Conservation (phyloP, 2,888 invertebrate genomes). For the Diplazon laetatorius region DNA sequence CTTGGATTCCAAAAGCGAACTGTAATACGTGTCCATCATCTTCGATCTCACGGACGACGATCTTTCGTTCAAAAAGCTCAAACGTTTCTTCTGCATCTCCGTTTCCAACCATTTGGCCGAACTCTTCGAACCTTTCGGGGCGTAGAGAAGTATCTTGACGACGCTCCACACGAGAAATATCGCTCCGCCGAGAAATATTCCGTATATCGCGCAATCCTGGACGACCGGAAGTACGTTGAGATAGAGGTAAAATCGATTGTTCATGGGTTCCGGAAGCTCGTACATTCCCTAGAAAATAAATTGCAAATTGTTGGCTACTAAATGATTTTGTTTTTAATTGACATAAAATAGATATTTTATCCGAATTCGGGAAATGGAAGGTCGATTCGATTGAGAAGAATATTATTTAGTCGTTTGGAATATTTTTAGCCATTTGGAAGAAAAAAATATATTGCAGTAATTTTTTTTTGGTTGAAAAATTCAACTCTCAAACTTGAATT, state of each 20-base stretch:
- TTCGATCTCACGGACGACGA: slow-evolving; percentile 73
- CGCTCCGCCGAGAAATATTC: slow-evolving; percentile 83
- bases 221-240: slow-evolving; percentile 88
- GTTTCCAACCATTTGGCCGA: slow-evolving; percentile 74
- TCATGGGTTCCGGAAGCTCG: slow-evolving; percentile 86
- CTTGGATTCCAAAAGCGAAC: slow-evolving; percentile 77
- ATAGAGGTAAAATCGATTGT: slow-evolving; percentile 88
- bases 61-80: slow-evolving; percentile 74
- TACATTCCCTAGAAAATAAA: slow-evolving; percentile 86
- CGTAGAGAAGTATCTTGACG: slow-evolving; percentile 75
- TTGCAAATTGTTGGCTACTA: too few relatives aligned
- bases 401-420: too few relatives aligned
- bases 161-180: slow-evolving; percentile 84
- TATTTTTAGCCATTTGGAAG: too few relatives aligned
- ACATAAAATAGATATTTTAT: too few relatives aligned
- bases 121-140: slow-evolving; percentile 65
- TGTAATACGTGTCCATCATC: slow-evolving; percentile 82
- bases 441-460: too few relatives aligned
- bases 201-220: slow-evolving; percentile 85
- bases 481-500: too few relatives aligned
- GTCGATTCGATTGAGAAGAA: too few relatives aligned
- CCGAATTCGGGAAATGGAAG: too few relatives aligned
- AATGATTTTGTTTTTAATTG: too few relatives aligned
- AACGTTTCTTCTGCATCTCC: slow-evolving; percentile 74
- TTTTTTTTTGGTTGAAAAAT: too few relatives aligned